Evolutionary conservation across 2,888 invertebrate species (phyloP).

Genomic region (Tenthredo distinguenda): DNA sequence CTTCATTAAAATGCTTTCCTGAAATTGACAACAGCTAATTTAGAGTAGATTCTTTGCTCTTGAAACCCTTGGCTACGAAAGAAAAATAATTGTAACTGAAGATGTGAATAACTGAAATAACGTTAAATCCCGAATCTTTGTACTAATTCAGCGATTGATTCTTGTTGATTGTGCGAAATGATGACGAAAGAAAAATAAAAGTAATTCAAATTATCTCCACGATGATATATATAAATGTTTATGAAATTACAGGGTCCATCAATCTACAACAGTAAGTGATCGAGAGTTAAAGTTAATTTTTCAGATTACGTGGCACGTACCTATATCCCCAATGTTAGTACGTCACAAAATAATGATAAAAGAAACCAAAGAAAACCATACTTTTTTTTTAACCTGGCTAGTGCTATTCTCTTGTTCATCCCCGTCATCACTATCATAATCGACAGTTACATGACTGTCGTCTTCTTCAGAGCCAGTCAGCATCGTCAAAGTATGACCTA

Average conservation of each 20-base stretch:
- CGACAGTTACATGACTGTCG: conserved; percentile 84
- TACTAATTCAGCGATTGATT: neutral
- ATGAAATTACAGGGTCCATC: neutral
- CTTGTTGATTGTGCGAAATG: neutral
- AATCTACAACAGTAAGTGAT: neutral
- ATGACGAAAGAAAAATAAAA: neutral
- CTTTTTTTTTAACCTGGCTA: conserved; percentile 77
- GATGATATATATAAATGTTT: neutral
- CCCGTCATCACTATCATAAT: conserved; percentile 89
- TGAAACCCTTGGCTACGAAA: neutral
- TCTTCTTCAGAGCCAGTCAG: conserved; percentile 95
- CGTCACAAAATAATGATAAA: conserved; percentile 53
- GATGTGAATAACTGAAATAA: neutral
- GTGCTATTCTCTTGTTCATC: conserved; percentile 83
- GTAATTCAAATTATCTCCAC: neutral
- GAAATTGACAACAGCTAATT: conserved; percentile 53
- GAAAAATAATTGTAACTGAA: conserved; percentile 21
- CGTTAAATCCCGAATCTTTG: neutral
- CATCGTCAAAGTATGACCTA: conserved; percentile 97
- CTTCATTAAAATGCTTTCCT: conserved; percentile 86
- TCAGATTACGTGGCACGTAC: conserved; percentile 10
- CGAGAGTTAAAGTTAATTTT: neutral
- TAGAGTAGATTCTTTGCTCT: neutral
- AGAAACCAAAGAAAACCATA: conserved; percentile 66
- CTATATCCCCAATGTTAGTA: conserved; percentile 32